Conservation (phyloP, 2,113 vertebrate species). For the Taurulus bubalis region DNA sequence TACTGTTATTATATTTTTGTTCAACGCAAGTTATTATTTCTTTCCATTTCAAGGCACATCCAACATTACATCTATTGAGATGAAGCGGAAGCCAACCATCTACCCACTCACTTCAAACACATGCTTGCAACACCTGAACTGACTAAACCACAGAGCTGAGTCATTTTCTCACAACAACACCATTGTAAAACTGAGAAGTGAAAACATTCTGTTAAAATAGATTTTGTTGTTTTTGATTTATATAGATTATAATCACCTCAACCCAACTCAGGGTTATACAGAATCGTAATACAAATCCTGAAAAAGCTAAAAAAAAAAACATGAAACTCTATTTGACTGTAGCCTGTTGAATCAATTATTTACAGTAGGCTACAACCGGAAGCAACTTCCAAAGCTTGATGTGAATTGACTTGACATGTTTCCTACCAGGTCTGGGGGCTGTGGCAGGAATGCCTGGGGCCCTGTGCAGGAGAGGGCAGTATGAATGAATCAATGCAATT, state of each 20-base stretch:
- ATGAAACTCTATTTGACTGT: neutral
- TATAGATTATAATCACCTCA: neutral
- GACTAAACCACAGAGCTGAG: neutral
- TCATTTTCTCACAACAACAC: neutral
- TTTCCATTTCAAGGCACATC: neutral
- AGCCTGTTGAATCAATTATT: slow-evolving; percentile 20
- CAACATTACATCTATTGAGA: neutral
- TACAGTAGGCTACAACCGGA: slow-evolving; percentile 48
- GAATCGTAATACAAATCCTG: neutral
- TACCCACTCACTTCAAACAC: slow-evolving; percentile 38
- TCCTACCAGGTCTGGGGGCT: slow-evolving; percentile 67
- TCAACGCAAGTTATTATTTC: neutral
- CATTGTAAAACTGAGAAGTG: slow-evolving; percentile 11
- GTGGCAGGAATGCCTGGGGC: slow-evolving; percentile 69
- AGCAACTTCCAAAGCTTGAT: slow-evolving; percentile 39
- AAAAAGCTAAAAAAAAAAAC: neutral
- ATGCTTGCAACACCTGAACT: slow-evolving; percentile 32
- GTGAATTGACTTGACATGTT: slow-evolving; percentile 60
- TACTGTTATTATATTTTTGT: neutral
- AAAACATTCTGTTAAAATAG: neutral
- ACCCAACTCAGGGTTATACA: neutral
- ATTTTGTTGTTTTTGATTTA: neutral
- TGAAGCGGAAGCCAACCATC: slow-evolving; percentile 7
- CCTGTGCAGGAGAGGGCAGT: slow-evolving; percentile 55
- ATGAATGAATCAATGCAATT: slow-evolving; percentile 76